These are phyloP conservation scores for Lamprotornis superbus DNA, from an alignment of 2,113 vertebrate species.

Conservation along the genomic window DNA sequence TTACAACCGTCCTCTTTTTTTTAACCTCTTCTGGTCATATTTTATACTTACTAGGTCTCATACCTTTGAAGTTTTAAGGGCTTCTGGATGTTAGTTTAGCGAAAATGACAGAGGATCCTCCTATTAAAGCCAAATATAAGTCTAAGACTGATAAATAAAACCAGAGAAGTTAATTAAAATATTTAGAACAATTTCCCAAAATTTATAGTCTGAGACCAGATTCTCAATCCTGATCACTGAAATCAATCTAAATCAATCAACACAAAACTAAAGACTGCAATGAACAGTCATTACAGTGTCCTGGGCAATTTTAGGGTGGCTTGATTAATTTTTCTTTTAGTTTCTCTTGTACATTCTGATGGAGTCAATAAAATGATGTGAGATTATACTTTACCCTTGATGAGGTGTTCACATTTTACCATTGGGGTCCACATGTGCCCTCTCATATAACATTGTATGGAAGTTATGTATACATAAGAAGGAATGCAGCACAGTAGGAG, in stretches of 20 bases:
- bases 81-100: not conserved
- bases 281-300: not conserved
- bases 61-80: not conserved
- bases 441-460: not conserved
- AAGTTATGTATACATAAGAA: not conserved
- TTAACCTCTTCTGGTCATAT: not conserved
- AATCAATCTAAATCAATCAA: not conserved
- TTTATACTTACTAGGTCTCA: not conserved
- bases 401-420: not conserved
- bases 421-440: not conserved
- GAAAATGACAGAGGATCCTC: not conserved
- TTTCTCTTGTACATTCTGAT: not conserved
- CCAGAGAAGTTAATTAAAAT: not conserved
- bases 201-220: not conserved
- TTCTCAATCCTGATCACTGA: not conserved
- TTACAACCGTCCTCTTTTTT: not conserved
- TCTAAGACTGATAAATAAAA: not conserved
- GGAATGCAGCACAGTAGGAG: not conserved
- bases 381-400: not conserved
- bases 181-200: not conserved
- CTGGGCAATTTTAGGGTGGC: not conserved
- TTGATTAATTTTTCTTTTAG: not conserved
- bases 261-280: not conserved
- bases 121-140: not conserved
- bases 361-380: not conserved